Conservation (phyloP, 2,797 vertebrate genomes). For the Arremon aurantiirostris region DNA sequence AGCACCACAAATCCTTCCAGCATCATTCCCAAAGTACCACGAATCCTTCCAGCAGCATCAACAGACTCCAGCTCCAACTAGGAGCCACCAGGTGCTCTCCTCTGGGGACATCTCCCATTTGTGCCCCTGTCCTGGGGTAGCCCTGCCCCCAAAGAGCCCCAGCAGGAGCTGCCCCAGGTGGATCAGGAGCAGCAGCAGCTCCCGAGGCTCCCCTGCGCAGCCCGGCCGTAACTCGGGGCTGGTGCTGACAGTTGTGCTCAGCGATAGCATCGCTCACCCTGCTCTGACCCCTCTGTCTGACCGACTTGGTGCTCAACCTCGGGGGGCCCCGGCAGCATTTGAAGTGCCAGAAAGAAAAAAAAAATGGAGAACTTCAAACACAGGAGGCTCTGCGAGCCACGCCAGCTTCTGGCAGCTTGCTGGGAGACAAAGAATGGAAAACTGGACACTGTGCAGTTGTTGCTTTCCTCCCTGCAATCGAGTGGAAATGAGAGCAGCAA, state of each 20-base stretch:
- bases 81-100: background rate
- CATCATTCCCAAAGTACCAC: accelerated
- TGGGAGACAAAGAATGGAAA: conserved; percentile 42
- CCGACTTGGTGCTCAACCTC: conserved; percentile 22
- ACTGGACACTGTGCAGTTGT: conserved; percentile 4
- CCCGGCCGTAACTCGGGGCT: background rate
- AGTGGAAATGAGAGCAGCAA: conserved; percentile 12
- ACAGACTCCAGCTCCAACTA: background rate
- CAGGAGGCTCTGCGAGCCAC: conserved; percentile 12
- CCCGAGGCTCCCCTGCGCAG: background rate
- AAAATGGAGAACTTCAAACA: conserved; percentile 17
- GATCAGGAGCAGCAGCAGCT: background rate
- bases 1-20: background rate
- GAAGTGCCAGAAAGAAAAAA: conserved; percentile 47
- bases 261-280: conserved; percentile 38
- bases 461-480: conserved; percentile 29
- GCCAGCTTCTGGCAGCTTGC: conserved; percentile 46
- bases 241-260: conserved; percentile 8
- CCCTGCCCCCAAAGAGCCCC: accelerated
- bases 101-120: background rate
- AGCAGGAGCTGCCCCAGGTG: background rate
- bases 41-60: background rate
- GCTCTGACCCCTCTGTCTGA: conserved; percentile 50
- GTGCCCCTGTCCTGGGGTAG: background rate
- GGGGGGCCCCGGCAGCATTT: background rate